A percentile compares a stretch with the other conserved stretches of the same genome.
phyloP scores from a whole-genome alignment of 1,140 invertebrate genomes.

The Monochamus saltuarius region DNA sequence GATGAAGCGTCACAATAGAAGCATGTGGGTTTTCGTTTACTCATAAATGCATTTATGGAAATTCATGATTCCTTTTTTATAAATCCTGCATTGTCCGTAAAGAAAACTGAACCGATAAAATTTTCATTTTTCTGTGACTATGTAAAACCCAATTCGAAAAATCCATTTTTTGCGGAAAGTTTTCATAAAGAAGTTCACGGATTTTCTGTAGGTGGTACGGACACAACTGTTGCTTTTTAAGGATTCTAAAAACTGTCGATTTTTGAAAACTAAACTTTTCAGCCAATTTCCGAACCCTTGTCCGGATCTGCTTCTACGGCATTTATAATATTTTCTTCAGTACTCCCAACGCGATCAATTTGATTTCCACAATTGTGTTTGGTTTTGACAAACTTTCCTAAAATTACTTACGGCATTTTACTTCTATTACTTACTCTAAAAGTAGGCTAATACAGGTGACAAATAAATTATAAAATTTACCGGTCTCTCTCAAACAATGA shows the following conservation, averaged over 20 bases:
- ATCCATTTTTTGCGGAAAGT: constrained; percentile 14
- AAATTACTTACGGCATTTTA: no score
- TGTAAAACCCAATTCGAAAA: constrained; percentile 9
- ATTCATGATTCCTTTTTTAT: constrained; percentile 7
- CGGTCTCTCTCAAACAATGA: no score
- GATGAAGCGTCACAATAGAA: constrained; percentile 3
- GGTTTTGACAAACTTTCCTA: no score
- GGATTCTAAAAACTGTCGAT: background rate
- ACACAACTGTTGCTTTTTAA: constrained; percentile 12
- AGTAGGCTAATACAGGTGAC: no score
- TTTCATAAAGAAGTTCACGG: constrained; percentile 4
- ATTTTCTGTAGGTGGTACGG: constrained; percentile 12
- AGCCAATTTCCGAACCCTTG: no score
- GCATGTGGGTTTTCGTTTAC: background rate
- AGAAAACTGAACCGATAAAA: background rate
- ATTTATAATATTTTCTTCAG: constrained; percentile 15
- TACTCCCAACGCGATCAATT: constrained; percentile 3
- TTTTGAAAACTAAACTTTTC: background rate
- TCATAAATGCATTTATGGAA: constrained; percentile 17
- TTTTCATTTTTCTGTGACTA: constrained; percentile 13
- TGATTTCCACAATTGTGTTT: constrained; percentile 21
- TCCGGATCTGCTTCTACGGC: constrained; percentile 7
- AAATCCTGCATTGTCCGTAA: constrained; percentile 3
- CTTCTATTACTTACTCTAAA: no score
- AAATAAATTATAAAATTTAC: no score